Evolutionary conservation across 2,113 vertebrate species (phyloP).

Genomic region (Poeciliopsis occidentalis): DNA sequence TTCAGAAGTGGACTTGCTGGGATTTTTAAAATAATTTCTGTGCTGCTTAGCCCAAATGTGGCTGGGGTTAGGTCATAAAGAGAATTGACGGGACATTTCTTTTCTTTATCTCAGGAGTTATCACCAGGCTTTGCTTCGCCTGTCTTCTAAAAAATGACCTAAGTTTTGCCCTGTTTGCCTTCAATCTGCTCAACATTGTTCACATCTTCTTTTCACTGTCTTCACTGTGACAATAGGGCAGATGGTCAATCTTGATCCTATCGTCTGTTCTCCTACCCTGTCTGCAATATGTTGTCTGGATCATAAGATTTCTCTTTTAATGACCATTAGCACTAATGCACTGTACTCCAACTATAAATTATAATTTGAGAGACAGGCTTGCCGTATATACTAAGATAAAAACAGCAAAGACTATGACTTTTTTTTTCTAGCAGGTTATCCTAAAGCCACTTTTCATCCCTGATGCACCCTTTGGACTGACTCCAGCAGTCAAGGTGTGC

Average conservation of each 20-base stretch:
- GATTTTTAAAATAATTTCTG: neutral
- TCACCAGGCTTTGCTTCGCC: neutral
- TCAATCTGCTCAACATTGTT: conserved; percentile 37
- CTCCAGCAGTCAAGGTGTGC: conserved; percentile 65
- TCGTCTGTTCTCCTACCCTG: conserved; percentile 3
- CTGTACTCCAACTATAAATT: neutral
- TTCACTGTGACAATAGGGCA: conserved; percentile 28
- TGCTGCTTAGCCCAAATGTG: neutral
- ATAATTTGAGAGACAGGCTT: neutral
- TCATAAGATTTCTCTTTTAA: conserved; percentile 18
- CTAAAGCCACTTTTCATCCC: conserved; percentile 27
- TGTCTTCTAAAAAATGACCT: conserved; percentile 40
- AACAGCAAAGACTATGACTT: conserved; percentile 4
- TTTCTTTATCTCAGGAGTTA: conserved; percentile 16
- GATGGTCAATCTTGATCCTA: conserved; percentile 40
- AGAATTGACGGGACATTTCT: conserved; percentile 3
- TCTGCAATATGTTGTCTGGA: neutral
- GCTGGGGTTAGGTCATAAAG: neutral
- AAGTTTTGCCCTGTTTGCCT: conserved; percentile 15
- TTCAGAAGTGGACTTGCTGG: neutral
- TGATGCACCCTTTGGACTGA: conserved; percentile 63
- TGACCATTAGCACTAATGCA: neutral
- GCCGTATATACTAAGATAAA: neutral
- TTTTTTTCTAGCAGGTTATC: conserved; percentile 3
- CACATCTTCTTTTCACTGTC: conserved; percentile 34